Base-by-base conservation (phyloP, 2,888 invertebrate species). In the Athalia circularis region DNA sequence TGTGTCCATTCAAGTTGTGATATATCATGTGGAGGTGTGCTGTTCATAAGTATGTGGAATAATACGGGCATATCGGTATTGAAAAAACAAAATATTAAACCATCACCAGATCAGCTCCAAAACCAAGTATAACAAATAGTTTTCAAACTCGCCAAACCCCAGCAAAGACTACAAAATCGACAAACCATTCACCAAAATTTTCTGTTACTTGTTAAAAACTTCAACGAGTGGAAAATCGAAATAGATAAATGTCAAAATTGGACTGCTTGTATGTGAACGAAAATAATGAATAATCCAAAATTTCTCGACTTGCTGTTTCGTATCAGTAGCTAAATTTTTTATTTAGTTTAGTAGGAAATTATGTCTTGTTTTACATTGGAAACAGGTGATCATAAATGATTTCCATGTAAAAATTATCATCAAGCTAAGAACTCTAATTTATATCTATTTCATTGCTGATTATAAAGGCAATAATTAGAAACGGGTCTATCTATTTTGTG, bases 71-170 rank as follows among this genome's bases (percentile, higher is more conserved):
- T 52, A 62, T 67, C n/a, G 50, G 68, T 62, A 75, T 11, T 1
- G 43, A 72, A 5, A 59, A 59, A 57, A 72, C 7, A 68, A 68
- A 67, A 67, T 50, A 79, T 79, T 65, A 83, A 81, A 81, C 85
- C 85, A 85, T 81, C 85, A 84, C 84, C 84, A 81, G 80, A 81
- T 77, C 79, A 83, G 72, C 82, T 72, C 65, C 74, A 83, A 81
- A 83, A 80, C 80, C 79, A 81, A 67, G 74, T 77, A 77, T 68
- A 79, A 77, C 72, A 76, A 68, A 77, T 57, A 77, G 43, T 59
- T 77, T 65, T 48, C 72, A 72, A 64, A 78, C 54, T 62, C 54
- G 70, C 64, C 68, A 72, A 78, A 57, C 72, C 70, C 70, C 70
- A 70, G 72, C 77, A 78, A 78, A 61, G 61, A 70, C 78, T 72